Evolutionary conservation across 1,140 invertebrate species (phyloP).

Genomic region (Tachypleus tridentatus): DNA sequence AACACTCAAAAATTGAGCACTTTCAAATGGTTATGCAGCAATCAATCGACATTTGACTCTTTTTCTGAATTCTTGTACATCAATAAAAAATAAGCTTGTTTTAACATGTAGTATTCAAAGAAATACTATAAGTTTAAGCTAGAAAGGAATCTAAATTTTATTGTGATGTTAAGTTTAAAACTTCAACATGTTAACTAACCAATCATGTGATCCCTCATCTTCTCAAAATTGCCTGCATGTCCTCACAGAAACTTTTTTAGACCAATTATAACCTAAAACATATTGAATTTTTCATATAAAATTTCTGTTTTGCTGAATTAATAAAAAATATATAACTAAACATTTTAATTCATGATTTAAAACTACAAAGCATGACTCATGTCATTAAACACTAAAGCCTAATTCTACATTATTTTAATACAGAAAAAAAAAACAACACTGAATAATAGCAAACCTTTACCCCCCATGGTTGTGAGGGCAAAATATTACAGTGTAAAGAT

Average conservation of each 20-base stretch:
- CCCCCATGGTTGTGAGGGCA: too few species aligned
- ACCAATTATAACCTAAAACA: constrained; percentile 66
- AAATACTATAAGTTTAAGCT: background rate
- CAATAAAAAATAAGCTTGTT: too few species aligned
- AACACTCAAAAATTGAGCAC: too few species aligned
- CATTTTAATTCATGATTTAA: background rate
- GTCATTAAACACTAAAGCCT: background rate
- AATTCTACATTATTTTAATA: too few species aligned
- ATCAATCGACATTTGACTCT: too few species aligned
- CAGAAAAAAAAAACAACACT: too few species aligned
- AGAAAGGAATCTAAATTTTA: background rate
- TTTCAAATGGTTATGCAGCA: too few species aligned
- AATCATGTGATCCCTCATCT: constrained; percentile 93
- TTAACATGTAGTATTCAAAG: background rate
- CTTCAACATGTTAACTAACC: constrained; percentile 29
- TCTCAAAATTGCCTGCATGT: constrained; percentile 76
- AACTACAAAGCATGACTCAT: background rate
- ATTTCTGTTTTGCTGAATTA: constrained; percentile 16
- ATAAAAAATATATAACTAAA: constrained; percentile 1
- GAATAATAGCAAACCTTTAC: too few species aligned
- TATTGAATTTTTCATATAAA: constrained; percentile 36
- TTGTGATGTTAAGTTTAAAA: background rate
- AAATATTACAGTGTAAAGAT: too few species aligned
- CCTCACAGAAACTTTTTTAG: constrained; percentile 45
- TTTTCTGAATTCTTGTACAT: too few species aligned